A percentile compares a stretch with the other conserved stretches of the same genome.
Evolutionary conservation across 2,888 invertebrate genomes (phyloP).

Genomic region (Mesopsocus fuscifrons): DNA sequence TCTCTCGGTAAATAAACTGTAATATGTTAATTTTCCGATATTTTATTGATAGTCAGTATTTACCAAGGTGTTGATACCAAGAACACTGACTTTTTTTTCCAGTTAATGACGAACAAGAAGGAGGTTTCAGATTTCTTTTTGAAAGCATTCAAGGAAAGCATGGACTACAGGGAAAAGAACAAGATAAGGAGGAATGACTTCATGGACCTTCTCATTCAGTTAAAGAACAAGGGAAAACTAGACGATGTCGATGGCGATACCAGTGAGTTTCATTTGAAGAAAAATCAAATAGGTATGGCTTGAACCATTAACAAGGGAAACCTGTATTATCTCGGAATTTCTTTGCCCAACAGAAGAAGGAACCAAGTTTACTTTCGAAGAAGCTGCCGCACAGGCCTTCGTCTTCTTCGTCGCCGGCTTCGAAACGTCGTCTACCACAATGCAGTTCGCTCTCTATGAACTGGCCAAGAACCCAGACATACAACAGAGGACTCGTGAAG

Average conservation of each 20-base stretch:
- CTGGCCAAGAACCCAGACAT: constrained; percentile 19
- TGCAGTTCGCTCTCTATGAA: constrained; percentile 18
- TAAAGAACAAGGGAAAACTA: background rate
- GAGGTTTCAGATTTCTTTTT: background rate
- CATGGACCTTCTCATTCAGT: constrained; percentile 29
- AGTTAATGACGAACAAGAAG: no score
- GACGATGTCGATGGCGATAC: constrained; percentile 19
- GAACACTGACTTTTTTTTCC: no score
- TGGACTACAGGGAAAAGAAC: constrained; percentile 25
- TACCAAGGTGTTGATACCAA: no score
- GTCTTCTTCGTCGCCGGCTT: constrained; percentile 21
- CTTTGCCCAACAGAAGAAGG: no score
- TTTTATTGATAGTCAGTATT: no score
- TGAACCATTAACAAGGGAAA: no score
- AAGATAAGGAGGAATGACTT: constrained; percentile 31
- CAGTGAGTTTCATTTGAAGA: no score
- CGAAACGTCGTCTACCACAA: constrained; percentile 20
- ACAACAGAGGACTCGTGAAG: constrained; percentile 18
- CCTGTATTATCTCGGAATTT: no score
- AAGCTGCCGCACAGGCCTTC: constrained; percentile 17
- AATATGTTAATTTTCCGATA: no score
- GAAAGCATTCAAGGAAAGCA: constrained; percentile 23
- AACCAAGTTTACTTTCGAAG: no score
- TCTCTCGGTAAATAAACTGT: no score
- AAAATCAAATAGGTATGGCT: no score